These are phyloP conservation scores for Orchesella cincta DNA, from an alignment of 1,140 invertebrate species.

Conservation along the genomic window DNA sequence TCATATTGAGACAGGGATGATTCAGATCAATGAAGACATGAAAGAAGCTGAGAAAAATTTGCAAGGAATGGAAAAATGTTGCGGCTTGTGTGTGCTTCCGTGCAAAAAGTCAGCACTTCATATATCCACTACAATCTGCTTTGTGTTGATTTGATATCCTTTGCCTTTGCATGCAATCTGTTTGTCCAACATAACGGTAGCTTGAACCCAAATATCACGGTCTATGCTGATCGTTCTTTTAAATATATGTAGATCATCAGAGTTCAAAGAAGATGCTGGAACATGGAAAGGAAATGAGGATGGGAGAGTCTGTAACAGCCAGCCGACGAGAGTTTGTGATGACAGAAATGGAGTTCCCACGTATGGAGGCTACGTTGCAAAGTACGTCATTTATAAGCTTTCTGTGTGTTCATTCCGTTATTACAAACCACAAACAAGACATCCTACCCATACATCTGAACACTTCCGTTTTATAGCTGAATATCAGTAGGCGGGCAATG, in stretches of 20 bases:
- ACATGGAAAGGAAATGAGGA: slow-evolving; percentile 99
- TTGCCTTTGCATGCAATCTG: background rate
- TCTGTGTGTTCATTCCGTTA: too few relatives aligned
- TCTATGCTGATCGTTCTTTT: too few relatives aligned
- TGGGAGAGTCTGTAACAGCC: slow-evolving; percentile 95
- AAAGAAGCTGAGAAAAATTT: slow-evolving; percentile 72
- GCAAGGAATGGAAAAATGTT: slow-evolving; percentile 73
- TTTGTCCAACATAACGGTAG: background rate
- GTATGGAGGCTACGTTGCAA: slow-evolving; percentile 88
- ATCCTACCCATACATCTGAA: too few relatives aligned
- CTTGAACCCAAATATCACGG: background rate
- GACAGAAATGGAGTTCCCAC: slow-evolving; percentile 89
- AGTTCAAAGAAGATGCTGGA: slow-evolving; percentile 94
- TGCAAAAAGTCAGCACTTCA: slow-evolving; percentile 50
- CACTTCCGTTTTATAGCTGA: too few relatives aligned
- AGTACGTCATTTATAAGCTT: slow-evolving; percentile 62
- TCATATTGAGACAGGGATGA: slow-evolving; percentile 70
- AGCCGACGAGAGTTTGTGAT: slow-evolving; percentile 93
- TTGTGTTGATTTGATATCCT: background rate
- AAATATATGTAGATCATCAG: slow-evolving; percentile 67
- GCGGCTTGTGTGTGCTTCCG: slow-evolving; percentile 56
- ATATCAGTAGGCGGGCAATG: too few relatives aligned
- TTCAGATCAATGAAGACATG: slow-evolving; percentile 73
- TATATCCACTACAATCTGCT: background rate
- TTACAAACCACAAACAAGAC: too few relatives aligned